Evolutionary conservation across 2,888 invertebrate genomes (phyloP).

Genomic region (Fragum sueziense): DNA sequence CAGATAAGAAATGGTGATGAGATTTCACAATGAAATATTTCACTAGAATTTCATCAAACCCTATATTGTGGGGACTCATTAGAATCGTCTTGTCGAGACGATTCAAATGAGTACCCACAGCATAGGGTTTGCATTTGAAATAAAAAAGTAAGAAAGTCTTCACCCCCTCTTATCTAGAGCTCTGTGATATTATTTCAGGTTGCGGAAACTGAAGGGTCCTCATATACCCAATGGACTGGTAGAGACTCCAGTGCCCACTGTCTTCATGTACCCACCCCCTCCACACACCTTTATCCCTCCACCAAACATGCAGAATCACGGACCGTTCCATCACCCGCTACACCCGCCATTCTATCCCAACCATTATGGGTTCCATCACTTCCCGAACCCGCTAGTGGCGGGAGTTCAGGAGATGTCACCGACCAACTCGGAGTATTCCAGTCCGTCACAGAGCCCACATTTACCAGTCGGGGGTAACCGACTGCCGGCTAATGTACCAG

Average conservation of each 20-base stretch:
- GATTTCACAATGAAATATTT: too few species aligned
- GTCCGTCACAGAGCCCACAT: slow-evolving; percentile 70
- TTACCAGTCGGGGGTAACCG: slow-evolving; percentile 19
- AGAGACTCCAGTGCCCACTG: slow-evolving; percentile 23
- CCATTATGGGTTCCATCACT: slow-evolving; percentile 9
- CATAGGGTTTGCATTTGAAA: too few species aligned
- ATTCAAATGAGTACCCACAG: too few species aligned
- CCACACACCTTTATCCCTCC: slow-evolving; percentile 34
- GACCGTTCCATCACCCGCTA: slow-evolving; percentile 29
- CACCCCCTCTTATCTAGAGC: too few species aligned
- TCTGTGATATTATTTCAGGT: slow-evolving; percentile 23
- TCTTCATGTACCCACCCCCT: neutral
- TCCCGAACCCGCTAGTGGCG: neutral
- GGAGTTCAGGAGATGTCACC: slow-evolving; percentile 60
- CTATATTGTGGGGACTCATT: too few species aligned
- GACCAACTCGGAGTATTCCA: slow-evolving; percentile 68
- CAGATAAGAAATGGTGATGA: too few species aligned
- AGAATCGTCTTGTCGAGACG: too few species aligned
- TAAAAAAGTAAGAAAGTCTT: too few species aligned
- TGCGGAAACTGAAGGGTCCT: slow-evolving; percentile 16
- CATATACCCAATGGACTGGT: slow-evolving; percentile 41
- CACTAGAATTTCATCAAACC: too few species aligned
- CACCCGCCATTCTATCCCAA: slow-evolving; percentile 24
- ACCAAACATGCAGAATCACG: slow-evolving; percentile 6
- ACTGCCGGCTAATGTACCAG: slow-evolving; percentile 9